These are phyloP conservation scores for Centroberyx gerrardi DNA, from an alignment of 2,797 vertebrate species.

Conservation along the genomic window DNA sequence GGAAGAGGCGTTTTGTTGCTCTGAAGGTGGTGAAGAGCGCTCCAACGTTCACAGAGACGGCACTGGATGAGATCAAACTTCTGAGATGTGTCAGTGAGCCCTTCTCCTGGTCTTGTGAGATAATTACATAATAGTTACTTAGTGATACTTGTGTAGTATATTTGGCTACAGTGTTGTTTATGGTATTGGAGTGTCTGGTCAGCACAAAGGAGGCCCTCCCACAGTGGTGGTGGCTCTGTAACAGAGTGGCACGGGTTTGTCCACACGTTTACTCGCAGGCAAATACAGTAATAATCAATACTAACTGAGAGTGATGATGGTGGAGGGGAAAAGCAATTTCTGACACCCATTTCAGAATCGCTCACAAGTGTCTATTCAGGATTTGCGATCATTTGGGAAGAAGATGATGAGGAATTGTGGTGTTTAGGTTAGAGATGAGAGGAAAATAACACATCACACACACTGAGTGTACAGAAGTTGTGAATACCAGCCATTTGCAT, in stretches of 20 bases:
- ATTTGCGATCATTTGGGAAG: too few species aligned
- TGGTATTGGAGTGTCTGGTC: not conserved
- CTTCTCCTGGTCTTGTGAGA: not conserved
- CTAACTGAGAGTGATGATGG: not conserved
- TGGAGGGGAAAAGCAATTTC: not conserved
- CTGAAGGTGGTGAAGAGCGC: constrained; percentile 85
- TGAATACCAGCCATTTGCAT: too few species aligned
- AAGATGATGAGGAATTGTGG: too few species aligned
- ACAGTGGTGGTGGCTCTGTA: not conserved
- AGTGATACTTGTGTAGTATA: not conserved
- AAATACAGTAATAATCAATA: not conserved
- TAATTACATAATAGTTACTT: not conserved
- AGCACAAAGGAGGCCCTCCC: not conserved
- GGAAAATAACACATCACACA: too few species aligned
- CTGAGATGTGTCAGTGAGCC: constrained; percentile 83
- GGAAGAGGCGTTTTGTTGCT: constrained; percentile 77
- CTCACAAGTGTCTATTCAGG: too few species aligned
- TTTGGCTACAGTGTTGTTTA: not conserved
- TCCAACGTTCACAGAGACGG: constrained; percentile 79
- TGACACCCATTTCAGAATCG: not conserved
- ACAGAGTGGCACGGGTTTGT: not conserved
- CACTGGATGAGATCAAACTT: constrained; percentile 83
- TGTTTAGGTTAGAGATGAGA: too few species aligned
- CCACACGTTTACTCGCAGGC: too few species aligned
- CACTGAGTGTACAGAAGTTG: too few species aligned